phyloP scores from a whole-genome alignment of 2,888 invertebrate genomes.

The Limnephilus rhombicus region DNA sequence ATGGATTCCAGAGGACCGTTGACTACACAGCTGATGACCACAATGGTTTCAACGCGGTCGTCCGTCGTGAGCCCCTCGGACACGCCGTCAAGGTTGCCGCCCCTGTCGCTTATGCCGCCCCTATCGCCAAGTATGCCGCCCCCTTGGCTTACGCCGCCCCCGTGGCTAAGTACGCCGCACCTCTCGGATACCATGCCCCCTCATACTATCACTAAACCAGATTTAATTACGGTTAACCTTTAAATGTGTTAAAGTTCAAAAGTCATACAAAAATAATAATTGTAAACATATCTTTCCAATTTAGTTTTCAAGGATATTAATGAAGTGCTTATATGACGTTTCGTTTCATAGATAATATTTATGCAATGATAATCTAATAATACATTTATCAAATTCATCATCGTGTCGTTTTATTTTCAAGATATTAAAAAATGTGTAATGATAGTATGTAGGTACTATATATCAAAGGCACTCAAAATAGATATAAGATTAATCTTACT shows the following conservation, averaged over 20 bases:
- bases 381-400: background rate
- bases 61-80: constrained; percentile 59
- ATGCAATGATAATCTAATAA: background rate
- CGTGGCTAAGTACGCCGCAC: constrained; percentile 57
- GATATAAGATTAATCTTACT: background rate
- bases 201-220: constrained; percentile 66
- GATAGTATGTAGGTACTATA: background rate
- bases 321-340: background rate
- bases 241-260: background rate
- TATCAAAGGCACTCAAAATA: background rate
- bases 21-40: constrained; percentile 74
- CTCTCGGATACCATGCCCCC: constrained; percentile 73
- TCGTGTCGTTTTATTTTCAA: background rate
- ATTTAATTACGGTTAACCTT: background rate
- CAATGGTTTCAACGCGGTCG: constrained; percentile 62
- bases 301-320: background rate
- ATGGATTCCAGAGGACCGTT: constrained; percentile 73
- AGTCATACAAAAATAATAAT: background rate
- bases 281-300: background rate
- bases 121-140: constrained; percentile 67
- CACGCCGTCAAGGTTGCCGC: constrained; percentile 69
- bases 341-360: background rate
- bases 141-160: constrained; percentile 64
- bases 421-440: background rate
- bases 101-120: constrained; percentile 67